Percentiles rank a stretch among this genome's conserved stretches.
These are phyloP conservation scores for Xestoiulus laeticollis DNA, from an alignment of 2,888 invertebrate species.

Conservation along the genomic window DNA sequence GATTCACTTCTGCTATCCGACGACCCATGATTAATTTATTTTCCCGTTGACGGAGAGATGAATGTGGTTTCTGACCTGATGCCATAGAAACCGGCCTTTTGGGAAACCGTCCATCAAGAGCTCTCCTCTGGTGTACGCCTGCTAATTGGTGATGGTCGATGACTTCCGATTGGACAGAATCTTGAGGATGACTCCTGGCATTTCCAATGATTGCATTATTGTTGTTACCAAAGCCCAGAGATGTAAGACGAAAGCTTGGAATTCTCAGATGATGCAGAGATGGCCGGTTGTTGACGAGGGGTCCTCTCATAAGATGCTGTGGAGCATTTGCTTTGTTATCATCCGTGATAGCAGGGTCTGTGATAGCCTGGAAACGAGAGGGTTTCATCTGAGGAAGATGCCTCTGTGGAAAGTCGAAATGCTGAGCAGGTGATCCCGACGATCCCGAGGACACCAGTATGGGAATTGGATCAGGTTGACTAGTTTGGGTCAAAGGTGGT, in stretches of 20 bases:
- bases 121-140: background rate
- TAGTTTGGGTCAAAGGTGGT: background rate
- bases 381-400: slow-evolving; percentile 1
- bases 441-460: background rate
- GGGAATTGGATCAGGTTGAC: background rate
- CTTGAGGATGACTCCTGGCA: background rate
- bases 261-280: slow-evolving; percentile 7
- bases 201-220: background rate
- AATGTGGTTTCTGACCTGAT: background rate
- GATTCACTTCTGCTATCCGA: background rate
- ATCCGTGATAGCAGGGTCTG: background rate
- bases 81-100: background rate
- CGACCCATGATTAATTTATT: background rate
- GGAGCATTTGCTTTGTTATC: background rate
- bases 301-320: background rate
- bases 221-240: background rate
- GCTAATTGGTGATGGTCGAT: background rate
- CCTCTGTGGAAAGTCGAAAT: background rate
- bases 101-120: background rate
- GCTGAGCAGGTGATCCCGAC: background rate
- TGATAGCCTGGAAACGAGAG: background rate
- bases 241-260: background rate
- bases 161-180: background rate
- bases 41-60: background rate
- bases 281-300: background rate